Evolutionary conservation across 2,888 invertebrate genomes (phyloP).

Genomic region (Xestia c-nigrum): DNA sequence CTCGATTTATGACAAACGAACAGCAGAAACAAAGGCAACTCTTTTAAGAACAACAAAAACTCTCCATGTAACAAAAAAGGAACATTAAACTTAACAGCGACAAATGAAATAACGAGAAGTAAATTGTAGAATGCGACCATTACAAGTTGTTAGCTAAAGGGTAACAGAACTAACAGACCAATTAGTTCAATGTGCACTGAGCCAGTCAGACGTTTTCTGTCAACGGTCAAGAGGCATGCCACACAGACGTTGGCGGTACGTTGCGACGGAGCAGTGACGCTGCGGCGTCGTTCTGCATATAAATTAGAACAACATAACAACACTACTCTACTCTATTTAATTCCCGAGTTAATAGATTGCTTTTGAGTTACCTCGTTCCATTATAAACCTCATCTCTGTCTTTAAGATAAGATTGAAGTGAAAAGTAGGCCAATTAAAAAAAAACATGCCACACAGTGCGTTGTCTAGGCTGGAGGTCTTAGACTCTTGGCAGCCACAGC

Average conservation of each 20-base stretch:
- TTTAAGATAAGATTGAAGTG: too few relatives aligned
- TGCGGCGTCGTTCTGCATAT: background rate
- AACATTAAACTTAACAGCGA: conserved; percentile 26
- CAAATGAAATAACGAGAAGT: conserved; percentile 54
- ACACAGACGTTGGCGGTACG: background rate
- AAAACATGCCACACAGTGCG: background rate
- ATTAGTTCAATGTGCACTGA: conserved; percentile 49
- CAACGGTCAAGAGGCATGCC: conserved; percentile 25
- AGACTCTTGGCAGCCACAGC: background rate
- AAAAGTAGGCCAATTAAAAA: too few relatives aligned
- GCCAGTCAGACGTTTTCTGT: conserved; percentile 35
- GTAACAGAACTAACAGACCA: conserved; percentile 54
- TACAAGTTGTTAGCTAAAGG: conserved; percentile 47
- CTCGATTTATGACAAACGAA: background rate
- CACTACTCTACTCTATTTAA: too few relatives aligned
- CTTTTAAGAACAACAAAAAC: too few relatives aligned
- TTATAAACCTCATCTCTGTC: too few relatives aligned
- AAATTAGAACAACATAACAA: background rate
- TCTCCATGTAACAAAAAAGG: conserved; percentile 3
- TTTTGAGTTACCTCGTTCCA: too few relatives aligned
- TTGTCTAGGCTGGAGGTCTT: background rate
- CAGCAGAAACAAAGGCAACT: background rate
- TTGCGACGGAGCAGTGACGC: background rate
- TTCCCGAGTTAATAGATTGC: too few relatives aligned
- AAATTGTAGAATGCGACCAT: conserved; percentile 52